Percentiles rank a stretch among this genome's conserved stretches.
phyloP scores from a whole-genome alignment of 1,140 invertebrate species.

The Zophobas morio region DNA sequence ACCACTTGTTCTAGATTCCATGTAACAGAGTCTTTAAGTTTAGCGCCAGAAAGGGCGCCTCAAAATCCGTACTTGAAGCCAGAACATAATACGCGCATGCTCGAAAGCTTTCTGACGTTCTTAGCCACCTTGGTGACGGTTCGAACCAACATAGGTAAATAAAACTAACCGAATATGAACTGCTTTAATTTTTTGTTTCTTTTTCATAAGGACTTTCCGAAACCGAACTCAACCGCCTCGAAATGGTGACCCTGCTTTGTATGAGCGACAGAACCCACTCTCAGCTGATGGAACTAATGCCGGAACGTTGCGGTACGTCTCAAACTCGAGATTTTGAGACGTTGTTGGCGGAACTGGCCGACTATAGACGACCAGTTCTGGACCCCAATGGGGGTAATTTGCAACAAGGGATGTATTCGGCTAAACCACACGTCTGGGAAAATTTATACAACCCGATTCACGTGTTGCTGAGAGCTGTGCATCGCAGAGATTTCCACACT shows the following conservation, averaged over 20 bases:
- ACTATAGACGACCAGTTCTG: constrained; percentile 84
- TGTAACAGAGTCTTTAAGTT: constrained; percentile 87
- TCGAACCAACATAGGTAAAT: constrained; percentile 89
- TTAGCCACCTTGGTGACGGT: constrained; percentile 90
- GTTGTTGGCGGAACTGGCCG: constrained; percentile 84
- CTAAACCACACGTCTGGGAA: constrained; percentile 91
- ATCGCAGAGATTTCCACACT: constrained; percentile 93
- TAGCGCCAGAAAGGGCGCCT: constrained; percentile 76
- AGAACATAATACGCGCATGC: constrained; percentile 89
- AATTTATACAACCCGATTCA: constrained; percentile 95
- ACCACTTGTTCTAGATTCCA: constrained; percentile 79
- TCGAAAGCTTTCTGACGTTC: constrained; percentile 93
- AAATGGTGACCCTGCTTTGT: constrained; percentile 94
- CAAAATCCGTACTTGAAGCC: constrained; percentile 77
- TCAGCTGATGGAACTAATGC: constrained; percentile 95
- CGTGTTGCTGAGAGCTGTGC: constrained; percentile 90
- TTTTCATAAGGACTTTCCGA: constrained; percentile 69
- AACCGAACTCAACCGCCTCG: constrained; percentile 76
- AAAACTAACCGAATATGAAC: constrained; percentile 1
- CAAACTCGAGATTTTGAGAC: constrained; percentile 93
- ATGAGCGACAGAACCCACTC: constrained; percentile 96
- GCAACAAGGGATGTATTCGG: constrained; percentile 95
- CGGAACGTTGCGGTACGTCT: constrained; percentile 92
- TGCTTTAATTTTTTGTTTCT: constrained; percentile 29
- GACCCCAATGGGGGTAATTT: constrained; percentile 81